Base-by-base conservation (phyloP, 2,113 vertebrate genomes). In the Scolopax mira region DNA sequence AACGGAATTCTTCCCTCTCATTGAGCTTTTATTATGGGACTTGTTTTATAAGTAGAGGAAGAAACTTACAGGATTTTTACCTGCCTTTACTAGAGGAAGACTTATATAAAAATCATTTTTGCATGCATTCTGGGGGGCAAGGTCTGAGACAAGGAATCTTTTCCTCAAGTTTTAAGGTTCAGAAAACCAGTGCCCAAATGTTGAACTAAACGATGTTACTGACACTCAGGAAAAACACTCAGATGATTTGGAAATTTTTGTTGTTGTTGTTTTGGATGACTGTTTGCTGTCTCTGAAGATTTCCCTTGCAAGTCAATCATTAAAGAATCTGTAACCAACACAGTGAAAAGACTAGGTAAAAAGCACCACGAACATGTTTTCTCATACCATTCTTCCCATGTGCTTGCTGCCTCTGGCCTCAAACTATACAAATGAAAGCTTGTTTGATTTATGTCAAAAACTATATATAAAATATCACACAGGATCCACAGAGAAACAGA, bases 381-480 rank as follows among this genome's bases (percentile, higher is more conserved):
- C 81, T 73, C 57, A 62, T 82, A 75, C 46, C 54, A 86, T 90
- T 93, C 80, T 93, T 94, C 77, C 83, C 11, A 2, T 92, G 54
- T 89, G 86, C 79, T 89, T 87, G 80, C 92, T 92, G 88, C 92
- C 94, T 92, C 90, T 92, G 92, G 83, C 90, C 88, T 96, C 90
- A 91, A 92, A 96, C 89, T 89, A 84, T 90, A 96, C 90, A 93
- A 92, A 95, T 82, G 88, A 95, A 95, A 95, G 96, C 80, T 94
- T 96, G 92, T 96, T 97, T 94, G 94, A 97, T 96, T 96, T 95
- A 89, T 95, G 94, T 95, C 80, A 81, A 95, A 95, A 96, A 87
- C 92, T 92, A 96, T 96, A 94, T 96, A 96, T 92, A 95, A 96
- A 96, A 93, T 96, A 97, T 96, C 92, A 96, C 89, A 96, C 14